Conservation (phyloP, 2,113 vertebrate genomes). For the Pimephales promelas region DNA sequence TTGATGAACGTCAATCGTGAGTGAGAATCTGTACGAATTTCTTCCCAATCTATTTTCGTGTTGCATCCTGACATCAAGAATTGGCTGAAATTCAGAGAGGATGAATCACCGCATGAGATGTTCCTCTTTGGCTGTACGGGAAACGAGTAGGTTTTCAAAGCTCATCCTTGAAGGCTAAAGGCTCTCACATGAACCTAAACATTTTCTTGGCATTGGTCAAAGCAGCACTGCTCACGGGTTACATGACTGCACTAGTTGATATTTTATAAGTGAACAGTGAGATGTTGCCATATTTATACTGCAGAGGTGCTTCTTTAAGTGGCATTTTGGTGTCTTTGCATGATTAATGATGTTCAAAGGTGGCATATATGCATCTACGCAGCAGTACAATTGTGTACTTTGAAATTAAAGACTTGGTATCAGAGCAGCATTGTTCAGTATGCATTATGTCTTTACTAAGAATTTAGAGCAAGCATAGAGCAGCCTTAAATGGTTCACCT, state of each 20-base stretch:
- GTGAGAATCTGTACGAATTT: slow-evolving; percentile 47
- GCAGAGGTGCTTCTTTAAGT: background rate
- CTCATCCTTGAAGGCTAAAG: slow-evolving; percentile 20
- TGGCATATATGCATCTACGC: background rate
- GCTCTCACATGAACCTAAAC: slow-evolving; percentile 36
- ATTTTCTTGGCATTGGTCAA: slow-evolving; percentile 29
- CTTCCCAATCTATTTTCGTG: slow-evolving; percentile 36
- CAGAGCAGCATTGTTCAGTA: background rate
- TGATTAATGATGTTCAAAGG: background rate
- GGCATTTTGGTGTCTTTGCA: background rate
- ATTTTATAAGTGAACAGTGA: background rate
- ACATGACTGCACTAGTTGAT: background rate
- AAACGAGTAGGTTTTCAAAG: slow-evolving; percentile 34
- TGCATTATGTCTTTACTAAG: background rate
- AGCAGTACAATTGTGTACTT: background rate
- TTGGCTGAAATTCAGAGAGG: slow-evolving; percentile 44
- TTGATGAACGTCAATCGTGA: background rate
- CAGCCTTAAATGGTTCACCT: no score
- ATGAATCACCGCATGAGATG: slow-evolving; percentile 53
- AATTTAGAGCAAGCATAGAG: background rate
- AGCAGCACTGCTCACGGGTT: background rate
- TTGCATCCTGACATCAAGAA: slow-evolving; percentile 31
- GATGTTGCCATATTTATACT: background rate
- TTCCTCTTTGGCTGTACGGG: background rate
- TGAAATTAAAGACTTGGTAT: background rate